Base-by-base conservation (phyloP, 2,113 vertebrate genomes). In the Istiophorus platypterus region DNA sequence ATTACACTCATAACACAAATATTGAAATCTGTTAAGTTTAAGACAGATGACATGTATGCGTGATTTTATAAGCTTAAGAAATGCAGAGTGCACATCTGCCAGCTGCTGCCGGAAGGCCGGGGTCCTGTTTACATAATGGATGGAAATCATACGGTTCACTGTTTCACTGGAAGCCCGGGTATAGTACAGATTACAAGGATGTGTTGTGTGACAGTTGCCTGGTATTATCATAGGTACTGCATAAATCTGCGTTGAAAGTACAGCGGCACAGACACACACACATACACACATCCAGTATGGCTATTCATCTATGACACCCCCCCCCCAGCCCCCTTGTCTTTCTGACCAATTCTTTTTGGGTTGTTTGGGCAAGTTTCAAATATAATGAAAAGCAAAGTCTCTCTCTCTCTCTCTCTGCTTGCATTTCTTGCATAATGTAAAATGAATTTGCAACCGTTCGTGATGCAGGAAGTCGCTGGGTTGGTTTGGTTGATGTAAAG, bases 101-200 rank as follows among this genome's bases (percentile, higher is more conserved):
- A 80, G 76, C 68, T 84, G 84, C 57, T 78, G 42, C 70, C 69
- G 11, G 68, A 49, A 62, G 18, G 18, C 20, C 62, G 58, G 54
- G 2, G 22, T 66, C 78, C 72, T 84, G 73, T 77, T 79, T 74
- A 67, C 51, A 81, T 88, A 73, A 79, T 81, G 63, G 71, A 72
- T 58, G 15, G 6, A 72, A 84, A 73, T 79, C 49, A 52, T 45
- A 57, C 47, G 61, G 37, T 72, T 65, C 37, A 65, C 22, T 39
- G 24, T 85, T 73, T 79, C 62, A 54, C 65, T 24, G 45, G 51
- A 58, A 68, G 34, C 27, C 42, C 37, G 15, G 8, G 31, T 59
- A 51, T 0, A 12, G 57, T 49, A 17, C 22, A 68, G 56, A 80
- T 66, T 62, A 85, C 29, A 72, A 18, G 18, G 27, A 1, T 7